Evolutionary conservation across 2,113 vertebrate genomes (phyloP).

Genomic region (Ictidomys tridecemlineatus): DNA sequence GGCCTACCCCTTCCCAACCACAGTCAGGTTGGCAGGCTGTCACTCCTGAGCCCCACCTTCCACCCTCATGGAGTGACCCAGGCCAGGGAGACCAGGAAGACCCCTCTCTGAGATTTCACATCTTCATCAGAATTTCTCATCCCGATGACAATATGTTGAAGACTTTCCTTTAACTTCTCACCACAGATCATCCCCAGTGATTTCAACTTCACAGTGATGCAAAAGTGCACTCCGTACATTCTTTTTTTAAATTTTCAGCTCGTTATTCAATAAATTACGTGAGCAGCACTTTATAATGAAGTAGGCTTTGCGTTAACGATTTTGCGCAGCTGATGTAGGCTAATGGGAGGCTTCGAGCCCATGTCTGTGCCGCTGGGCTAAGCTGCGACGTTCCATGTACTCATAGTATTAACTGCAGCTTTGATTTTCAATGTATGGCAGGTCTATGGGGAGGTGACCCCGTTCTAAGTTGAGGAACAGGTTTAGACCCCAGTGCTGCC

Average conservation of each 20-base stretch:
- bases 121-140: background rate
- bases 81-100: background rate
- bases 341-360: background rate
- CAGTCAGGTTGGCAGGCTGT: no score
- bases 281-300: background rate
- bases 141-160: background rate
- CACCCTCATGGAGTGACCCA: background rate
- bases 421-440: background rate
- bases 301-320: background rate
- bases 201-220: background rate
- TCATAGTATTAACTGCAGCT: background rate
- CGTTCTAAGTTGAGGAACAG: no score
- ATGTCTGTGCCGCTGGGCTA: no score
- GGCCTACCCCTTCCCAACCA: background rate
- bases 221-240: background rate
- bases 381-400: background rate
- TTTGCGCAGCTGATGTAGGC: background rate
- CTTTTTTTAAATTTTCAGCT: background rate
- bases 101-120: background rate
- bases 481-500: no score
- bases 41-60: no score
- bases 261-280: background rate
- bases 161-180: background rate
- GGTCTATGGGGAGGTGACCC: background rate
- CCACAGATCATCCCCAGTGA: background rate